Base-by-base conservation (phyloP, 2,797 vertebrate species). In the Menidia menidia region DNA sequence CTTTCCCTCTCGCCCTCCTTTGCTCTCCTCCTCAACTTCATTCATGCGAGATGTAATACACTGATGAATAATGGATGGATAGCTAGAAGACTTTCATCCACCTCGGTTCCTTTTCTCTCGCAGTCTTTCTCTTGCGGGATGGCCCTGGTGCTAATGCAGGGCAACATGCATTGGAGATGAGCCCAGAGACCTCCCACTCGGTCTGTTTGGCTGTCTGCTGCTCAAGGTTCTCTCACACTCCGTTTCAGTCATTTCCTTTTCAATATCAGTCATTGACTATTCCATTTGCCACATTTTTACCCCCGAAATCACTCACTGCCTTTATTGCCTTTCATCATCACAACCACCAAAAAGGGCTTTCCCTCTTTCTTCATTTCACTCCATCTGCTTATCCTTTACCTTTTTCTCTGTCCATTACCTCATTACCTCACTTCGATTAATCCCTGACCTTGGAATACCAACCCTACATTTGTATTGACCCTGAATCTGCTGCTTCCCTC, bases 61-160 rank as follows among this genome's bases (percentile, higher is more conserved):
- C 71, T 66, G 39, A 94, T 95, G 90, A 95, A 95, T 95, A 94
- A 95, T 95, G 92, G 88, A 94, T 95, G 86, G 81, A 84, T 78
- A 76, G 86, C 89, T 73, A 45, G 87, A 78, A 80, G 90, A 89
- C 92, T 93, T 93, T 92, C 89, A 94, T 93, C 86, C 88, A 77
- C 81, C 69, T 71, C 83, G 91, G 82, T 88, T 92, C 75, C 82
- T 75, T 85, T 84, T 89, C 78, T 86, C 75, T 71, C 68, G 57
- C 55, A 41, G 52, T 81, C 71, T 71, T 82, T 71, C 75, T 89
- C 71, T 88, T 84, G 79, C 58, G 41, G 88, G 82, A 84, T 82
- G 84, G 86, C 87, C 86, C 80, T 75, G 76, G 91, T 84, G 88
- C 87, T 92, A 90, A 92, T 90, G 88, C 88, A 89, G 88, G 86